Evolutionary conservation across 2,113 vertebrate genomes (phyloP).

Genomic region (Saccopteryx bilineata): DNA sequence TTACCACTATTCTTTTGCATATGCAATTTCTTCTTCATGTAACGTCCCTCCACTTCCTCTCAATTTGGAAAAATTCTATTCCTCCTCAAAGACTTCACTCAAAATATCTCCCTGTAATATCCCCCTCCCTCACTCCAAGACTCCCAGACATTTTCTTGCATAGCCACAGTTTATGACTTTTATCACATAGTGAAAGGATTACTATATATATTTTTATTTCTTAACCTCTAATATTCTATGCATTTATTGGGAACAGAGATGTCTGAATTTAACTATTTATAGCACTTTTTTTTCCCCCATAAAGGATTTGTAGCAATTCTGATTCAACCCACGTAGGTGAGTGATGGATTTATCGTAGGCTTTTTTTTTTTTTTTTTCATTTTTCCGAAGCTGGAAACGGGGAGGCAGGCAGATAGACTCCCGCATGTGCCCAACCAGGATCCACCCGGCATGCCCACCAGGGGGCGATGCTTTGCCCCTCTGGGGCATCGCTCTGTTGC

Average conservation of each 20-base stretch:
- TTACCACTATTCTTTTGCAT: neutral
- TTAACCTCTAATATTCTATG: neutral
- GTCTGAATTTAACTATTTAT: neutral
- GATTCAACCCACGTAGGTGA: neutral
- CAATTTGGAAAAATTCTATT: neutral
- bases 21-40: neutral
- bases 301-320: neutral
- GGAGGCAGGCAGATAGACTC: too few relatives aligned
- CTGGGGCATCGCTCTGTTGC: too few relatives aligned
- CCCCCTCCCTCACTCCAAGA: fast-evolving
- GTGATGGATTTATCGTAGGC: neutral
- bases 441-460: too few relatives aligned
- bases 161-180: neutral
- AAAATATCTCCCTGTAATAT: neutral
- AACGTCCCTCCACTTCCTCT: neutral
- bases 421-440: too few relatives aligned
- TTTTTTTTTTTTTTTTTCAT: neutral
- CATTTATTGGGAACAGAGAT: conserved; percentile 14
- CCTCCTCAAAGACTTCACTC: neutral
- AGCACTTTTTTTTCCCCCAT: neutral
- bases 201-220: neutral
- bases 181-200: neutral
- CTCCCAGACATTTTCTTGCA: neutral
- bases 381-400: too few relatives aligned
- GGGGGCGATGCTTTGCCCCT: too few relatives aligned